These are phyloP conservation scores for Masnerella sp. DNA, from an alignment of 2,888 invertebrate genomes.

Conservation along the genomic window DNA sequence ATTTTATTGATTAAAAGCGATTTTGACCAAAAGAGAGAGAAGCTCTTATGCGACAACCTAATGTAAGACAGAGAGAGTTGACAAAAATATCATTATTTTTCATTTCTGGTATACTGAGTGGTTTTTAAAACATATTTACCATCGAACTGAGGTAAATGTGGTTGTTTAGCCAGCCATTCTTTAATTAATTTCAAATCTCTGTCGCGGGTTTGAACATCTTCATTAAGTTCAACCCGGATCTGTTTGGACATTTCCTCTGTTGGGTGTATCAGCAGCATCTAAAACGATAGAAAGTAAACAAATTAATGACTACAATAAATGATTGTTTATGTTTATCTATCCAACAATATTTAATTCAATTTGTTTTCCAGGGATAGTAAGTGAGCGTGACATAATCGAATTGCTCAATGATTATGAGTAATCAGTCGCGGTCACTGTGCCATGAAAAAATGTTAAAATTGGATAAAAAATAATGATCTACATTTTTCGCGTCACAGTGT, in stretches of 20 bases:
- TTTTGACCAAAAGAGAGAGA: no score
- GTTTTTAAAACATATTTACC: conserved; percentile 65
- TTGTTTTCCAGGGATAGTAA: no score
- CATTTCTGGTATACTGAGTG: no score
- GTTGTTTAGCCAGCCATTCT: conserved; percentile 83
- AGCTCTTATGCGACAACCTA: no score
- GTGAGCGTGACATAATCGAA: background rate
- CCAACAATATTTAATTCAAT: background rate
- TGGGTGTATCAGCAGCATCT: conserved; percentile 83
- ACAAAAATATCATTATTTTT: no score
- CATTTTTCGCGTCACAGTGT: conserved; percentile 28
- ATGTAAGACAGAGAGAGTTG: no score
- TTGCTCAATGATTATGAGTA: conserved; percentile 1
- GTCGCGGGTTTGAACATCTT: conserved; percentile 80
- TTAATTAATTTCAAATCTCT: conserved; percentile 81
- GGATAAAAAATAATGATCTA: conserved; percentile 21
- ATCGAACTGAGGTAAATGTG: conserved; percentile 80
- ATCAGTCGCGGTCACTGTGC: background rate
- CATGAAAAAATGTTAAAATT: conserved; percentile 30
- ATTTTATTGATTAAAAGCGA: no score
- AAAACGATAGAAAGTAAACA: no score
- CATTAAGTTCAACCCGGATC: conserved; percentile 85
- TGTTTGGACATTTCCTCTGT: conserved; percentile 83
- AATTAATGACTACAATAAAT: no score
- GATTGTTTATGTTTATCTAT: no score